Percentiles rank a stretch among this genome's conserved stretches.
phyloP scores from a whole-genome alignment of 2,797 vertebrate genomes.

The Hyperoplus immaculatus region DNA sequence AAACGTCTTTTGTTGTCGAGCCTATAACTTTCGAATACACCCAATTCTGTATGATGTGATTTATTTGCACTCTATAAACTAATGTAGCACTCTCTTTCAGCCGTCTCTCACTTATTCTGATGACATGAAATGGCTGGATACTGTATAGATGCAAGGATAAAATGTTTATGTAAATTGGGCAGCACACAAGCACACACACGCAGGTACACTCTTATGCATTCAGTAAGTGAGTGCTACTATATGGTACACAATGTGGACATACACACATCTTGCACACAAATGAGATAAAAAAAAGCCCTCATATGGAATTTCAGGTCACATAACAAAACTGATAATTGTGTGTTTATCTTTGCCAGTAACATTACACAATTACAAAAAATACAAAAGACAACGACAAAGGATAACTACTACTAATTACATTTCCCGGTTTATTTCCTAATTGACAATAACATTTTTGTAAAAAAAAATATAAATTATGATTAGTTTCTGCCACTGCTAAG shows the following conservation, averaged over 20 bases:
- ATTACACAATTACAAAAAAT: too few species aligned
- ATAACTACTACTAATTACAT: too few species aligned
- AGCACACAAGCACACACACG: neutral
- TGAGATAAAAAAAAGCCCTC: neutral
- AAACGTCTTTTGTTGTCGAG: slow-evolving; percentile 61
- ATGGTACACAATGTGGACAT: neutral
- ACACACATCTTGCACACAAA: neutral
- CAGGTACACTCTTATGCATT: neutral
- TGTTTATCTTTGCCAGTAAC: neutral
- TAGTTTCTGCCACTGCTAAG: too few species aligned
- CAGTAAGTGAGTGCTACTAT: neutral
- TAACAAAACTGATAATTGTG: neutral
- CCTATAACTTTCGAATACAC: slow-evolving; percentile 50
- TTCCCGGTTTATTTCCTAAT: too few species aligned
- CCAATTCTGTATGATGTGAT: slow-evolving; percentile 38
- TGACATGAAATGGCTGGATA: slow-evolving; percentile 22
- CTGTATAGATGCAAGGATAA: slow-evolving; percentile 2
- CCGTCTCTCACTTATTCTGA: slow-evolving; percentile 13
- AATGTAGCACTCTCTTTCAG: slow-evolving; percentile 23
- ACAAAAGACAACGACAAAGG: too few species aligned
- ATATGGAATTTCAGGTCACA: neutral
- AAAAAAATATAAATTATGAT: too few species aligned
- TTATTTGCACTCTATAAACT: slow-evolving; percentile 55
- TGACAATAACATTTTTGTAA: too few species aligned
- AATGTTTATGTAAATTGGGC: slow-evolving; percentile 7